phyloP scores from a whole-genome alignment of 2,113 vertebrate genomes.

The Phyllostomus hastatus region DNA sequence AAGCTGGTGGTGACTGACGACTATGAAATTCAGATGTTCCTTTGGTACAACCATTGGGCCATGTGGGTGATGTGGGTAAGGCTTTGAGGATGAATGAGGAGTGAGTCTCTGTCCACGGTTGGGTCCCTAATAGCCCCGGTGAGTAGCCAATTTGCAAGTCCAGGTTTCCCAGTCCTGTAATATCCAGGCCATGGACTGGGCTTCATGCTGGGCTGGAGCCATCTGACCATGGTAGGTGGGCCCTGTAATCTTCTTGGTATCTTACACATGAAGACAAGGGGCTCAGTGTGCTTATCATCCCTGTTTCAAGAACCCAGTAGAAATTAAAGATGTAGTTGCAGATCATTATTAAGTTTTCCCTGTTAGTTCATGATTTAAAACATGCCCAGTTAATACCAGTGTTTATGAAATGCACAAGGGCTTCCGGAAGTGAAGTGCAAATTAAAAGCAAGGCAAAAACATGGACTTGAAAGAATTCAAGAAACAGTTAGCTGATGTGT shows the following conservation, averaged over 20 bases:
- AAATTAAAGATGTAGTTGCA: neutral
- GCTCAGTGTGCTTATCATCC: neutral
- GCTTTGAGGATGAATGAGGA: neutral
- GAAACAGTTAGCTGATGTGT: slow-evolving; percentile 65
- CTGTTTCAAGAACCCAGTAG: neutral
- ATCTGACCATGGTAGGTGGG: accelerated
- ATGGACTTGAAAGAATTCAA: slow-evolving; percentile 64
- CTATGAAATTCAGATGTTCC: neutral
- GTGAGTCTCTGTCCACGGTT: neutral
- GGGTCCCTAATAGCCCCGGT: neutral
- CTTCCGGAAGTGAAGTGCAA: slow-evolving; percentile 58
- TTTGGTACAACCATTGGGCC: neutral
- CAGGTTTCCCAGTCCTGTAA: neutral
- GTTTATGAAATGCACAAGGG: slow-evolving; percentile 46
- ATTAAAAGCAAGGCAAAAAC: slow-evolving; percentile 65
- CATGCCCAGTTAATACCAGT: slow-evolving; percentile 40
- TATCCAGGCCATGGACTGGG: accelerated
- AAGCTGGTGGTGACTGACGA: neutral
- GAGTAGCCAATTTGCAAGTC: neutral
- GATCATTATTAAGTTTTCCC: neutral
- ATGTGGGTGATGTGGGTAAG: neutral
- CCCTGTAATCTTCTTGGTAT: neutral
- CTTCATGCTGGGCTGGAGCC: accelerated
- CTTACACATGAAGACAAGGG: neutral
- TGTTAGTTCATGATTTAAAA: neutral